phyloP scores from a whole-genome alignment of 2,888 invertebrate species.

The Hirtodrosophila histrioides region DNA sequence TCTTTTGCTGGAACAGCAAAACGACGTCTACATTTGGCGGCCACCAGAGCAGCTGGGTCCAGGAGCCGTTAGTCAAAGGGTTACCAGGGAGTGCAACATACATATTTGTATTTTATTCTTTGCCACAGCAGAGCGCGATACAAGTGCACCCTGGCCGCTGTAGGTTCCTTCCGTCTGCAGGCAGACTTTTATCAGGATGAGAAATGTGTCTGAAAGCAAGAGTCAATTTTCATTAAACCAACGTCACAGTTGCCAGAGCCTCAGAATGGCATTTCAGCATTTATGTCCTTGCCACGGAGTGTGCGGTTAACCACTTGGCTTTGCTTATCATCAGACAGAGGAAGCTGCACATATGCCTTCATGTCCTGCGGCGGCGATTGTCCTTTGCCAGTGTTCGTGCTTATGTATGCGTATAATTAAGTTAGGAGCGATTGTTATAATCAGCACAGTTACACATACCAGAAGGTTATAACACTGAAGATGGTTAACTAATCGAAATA shows the following conservation, averaged over 20 bases:
- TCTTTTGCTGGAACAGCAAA: conserved; percentile 16
- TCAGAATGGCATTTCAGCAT: conserved; percentile 43
- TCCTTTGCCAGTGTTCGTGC: conserved; percentile 22
- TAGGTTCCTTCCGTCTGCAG: neutral
- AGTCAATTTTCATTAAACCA: conserved; percentile 73
- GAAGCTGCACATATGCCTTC: conserved; percentile 47
- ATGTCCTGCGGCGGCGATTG: conserved; percentile 60
- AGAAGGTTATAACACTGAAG: neutral
- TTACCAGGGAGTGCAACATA: neutral
- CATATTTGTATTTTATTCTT: conserved; percentile 15
- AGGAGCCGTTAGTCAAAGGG: conserved; percentile 37
- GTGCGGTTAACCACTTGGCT: conserved; percentile 69
- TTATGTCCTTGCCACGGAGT: conserved; percentile 7
- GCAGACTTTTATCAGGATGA: conserved; percentile 28
- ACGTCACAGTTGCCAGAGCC: conserved; percentile 55
- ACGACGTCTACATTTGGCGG: conserved; percentile 30
- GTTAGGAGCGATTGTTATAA: conserved; percentile 60
- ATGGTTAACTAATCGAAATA: conserved; percentile 1
- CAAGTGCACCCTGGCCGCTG: conserved; percentile 8
- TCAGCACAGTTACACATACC: conserved; percentile 20
- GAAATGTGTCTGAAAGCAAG: conserved; percentile 36
- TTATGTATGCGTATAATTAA: conserved; percentile 70
- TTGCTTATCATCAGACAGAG: conserved; percentile 63
- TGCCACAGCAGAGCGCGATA: conserved; percentile 11
- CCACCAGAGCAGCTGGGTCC: conserved; percentile 64